phyloP scores from a whole-genome alignment of 2,888 invertebrate species.

The Piscicola geometra region DNA sequence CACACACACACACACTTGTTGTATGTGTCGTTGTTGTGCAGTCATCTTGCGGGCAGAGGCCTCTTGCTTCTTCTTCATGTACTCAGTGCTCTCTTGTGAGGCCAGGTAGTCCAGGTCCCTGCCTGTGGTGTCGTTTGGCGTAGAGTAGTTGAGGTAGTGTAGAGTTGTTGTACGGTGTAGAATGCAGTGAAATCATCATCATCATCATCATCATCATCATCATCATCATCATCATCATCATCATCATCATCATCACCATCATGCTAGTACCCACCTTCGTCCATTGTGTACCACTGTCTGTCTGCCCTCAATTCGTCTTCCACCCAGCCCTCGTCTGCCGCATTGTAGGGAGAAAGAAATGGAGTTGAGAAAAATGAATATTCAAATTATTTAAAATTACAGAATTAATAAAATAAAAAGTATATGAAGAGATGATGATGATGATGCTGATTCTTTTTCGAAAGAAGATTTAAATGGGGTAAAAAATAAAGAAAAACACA shows the following conservation, averaged over 20 bases:
- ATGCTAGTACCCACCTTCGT: constrained; percentile 64
- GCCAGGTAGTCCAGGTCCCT: constrained; percentile 1
- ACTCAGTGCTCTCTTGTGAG: constrained; percentile 61
- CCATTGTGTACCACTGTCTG: constrained; percentile 93
- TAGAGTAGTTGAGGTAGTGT: background rate
- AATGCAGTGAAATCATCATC: too few species aligned
- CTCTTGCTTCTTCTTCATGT: constrained; percentile 85
- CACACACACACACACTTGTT: constrained; percentile 61
- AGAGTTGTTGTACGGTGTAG: too few species aligned
- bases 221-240: constrained; percentile 24
- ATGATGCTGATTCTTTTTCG: background rate
- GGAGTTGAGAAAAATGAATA: background rate
- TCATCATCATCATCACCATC: constrained; percentile 25
- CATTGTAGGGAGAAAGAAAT: background rate
- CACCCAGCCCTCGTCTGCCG: constrained; percentile 48
- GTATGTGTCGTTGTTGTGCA: constrained; percentile 90
- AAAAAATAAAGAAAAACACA: background rate
- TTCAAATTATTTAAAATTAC: background rate
- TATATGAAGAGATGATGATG: background rate
- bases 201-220: constrained; percentile 21
- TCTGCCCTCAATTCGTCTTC: constrained; percentile 61
- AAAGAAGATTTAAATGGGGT: background rate
- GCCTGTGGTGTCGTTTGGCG: background rate
- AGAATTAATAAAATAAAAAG: too few species aligned
- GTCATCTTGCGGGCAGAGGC: constrained; percentile 85